phyloP scores from a whole-genome alignment of 2,113 vertebrate species.

The Pygoscelis adeliae region DNA sequence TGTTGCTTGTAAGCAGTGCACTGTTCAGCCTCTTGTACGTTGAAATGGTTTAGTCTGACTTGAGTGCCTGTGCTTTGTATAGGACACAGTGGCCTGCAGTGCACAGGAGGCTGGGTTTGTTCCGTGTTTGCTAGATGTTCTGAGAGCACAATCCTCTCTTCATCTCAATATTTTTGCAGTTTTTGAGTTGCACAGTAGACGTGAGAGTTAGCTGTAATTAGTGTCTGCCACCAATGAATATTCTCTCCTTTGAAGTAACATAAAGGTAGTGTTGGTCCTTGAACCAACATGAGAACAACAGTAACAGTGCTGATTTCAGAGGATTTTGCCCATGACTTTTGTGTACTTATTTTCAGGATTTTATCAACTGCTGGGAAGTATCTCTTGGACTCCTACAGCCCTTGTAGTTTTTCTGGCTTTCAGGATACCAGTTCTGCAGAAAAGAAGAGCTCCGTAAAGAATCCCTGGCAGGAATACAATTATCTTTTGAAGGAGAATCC shows the following conservation, averaged over 20 bases:
- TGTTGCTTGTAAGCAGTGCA: background rate
- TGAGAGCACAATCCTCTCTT: background rate
- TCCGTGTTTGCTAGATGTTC: accelerated
- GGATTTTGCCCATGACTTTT: background rate
- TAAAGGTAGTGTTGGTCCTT: background rate
- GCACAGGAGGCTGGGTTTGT: background rate
- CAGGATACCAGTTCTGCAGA: conserved; percentile 85
- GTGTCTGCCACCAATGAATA: background rate
- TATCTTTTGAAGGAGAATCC: conserved; percentile 89
- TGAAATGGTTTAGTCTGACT: background rate
- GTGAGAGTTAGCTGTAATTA: background rate
- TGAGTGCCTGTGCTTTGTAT: background rate
- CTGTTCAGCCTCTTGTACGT: background rate
- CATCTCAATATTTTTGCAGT: background rate
- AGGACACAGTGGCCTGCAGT: background rate
- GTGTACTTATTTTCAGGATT: conserved; percentile 79
- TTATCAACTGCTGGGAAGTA: conserved; percentile 89
- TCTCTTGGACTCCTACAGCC: conserved; percentile 91
- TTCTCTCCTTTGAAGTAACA: background rate
- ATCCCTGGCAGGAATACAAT: conserved; percentile 97
- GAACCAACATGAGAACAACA: background rate
- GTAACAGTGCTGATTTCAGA: background rate
- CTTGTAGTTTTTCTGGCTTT: conserved; percentile 88
- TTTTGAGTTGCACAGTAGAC: background rate
- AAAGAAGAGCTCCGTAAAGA: conserved; percentile 82